Evolutionary conservation across 2,888 invertebrate species (phyloP).

Genomic region (Isotomurus palustris): DNA sequence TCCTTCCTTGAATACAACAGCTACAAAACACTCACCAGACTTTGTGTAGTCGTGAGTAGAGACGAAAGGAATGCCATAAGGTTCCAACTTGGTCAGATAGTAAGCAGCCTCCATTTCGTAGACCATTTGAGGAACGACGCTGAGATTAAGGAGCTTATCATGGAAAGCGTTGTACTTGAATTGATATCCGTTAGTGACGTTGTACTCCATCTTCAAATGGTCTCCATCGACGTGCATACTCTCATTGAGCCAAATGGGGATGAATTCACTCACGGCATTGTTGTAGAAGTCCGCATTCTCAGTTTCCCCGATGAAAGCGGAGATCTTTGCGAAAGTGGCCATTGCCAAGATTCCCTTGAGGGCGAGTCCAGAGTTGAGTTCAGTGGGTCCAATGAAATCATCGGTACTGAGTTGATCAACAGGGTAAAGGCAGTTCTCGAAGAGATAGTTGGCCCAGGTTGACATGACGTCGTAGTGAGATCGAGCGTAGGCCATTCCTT

Average conservation of each 20-base stretch:
- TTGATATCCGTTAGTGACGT: conserved; percentile 41
- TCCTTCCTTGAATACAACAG: background rate
- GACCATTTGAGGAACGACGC: conserved; percentile 28
- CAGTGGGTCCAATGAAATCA: conserved; percentile 39
- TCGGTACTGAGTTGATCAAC: conserved; percentile 41
- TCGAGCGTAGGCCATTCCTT: conserved; percentile 16
- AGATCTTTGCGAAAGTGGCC: conserved; percentile 31
- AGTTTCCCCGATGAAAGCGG: conserved; percentile 22
- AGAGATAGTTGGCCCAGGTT: conserved; percentile 36
- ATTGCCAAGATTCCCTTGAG: conserved; percentile 40
- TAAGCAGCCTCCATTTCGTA: conserved; percentile 35
- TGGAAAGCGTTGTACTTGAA: conserved; percentile 44
- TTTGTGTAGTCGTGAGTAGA: conserved; percentile 42
- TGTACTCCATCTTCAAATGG: conserved; percentile 43
- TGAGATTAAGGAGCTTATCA: conserved; percentile 34
- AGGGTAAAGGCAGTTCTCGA: conserved; percentile 38
- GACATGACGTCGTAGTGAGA: conserved; percentile 24
- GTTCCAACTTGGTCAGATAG: conserved; percentile 35
- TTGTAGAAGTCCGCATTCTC: conserved; percentile 26
- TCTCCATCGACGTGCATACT: conserved; percentile 23
- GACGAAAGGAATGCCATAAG: conserved; percentile 40
- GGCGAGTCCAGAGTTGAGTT: conserved; percentile 42
- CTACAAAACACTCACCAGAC: conserved; percentile 23
- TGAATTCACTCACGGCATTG: conserved; percentile 12
- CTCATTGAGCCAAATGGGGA: conserved; percentile 30